Evolutionary conservation across 2,797 vertebrate species (phyloP), one percentile per base, ranked within the genome.

Genomic region (Alexandromys oeconomus): DNA sequence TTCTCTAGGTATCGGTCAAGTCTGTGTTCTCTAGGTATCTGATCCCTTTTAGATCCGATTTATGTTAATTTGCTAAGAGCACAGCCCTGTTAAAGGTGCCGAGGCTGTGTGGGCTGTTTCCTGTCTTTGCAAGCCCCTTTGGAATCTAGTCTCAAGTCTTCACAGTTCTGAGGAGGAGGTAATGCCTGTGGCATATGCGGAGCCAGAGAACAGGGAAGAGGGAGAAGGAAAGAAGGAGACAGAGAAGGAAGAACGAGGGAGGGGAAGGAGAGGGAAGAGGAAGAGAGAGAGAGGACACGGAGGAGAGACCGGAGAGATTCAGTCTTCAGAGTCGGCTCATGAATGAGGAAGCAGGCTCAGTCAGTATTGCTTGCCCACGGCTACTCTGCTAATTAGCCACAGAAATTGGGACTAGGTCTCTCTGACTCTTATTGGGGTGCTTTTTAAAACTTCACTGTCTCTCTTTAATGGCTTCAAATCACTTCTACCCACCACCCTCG

Each of bases 341-440:
- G 89, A 74, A 9, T 21, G 29, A 73, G 81, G 82, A 78, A 92
- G 81, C 54, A 31, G 93, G 57, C 76, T 81, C 65, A 9, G 69
- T 65, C 25, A 1, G 0, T 5, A 19, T 61, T 4, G 34, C 57
- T 59, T 5, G 19, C 43, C 79, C 81, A 73, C 37, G 91, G 80
- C 78, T 85, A 37, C 89, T 95, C 65, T 31, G 89, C 94, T 92
- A 65, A 94, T 95, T 57, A 91, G 89, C 82, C 61, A 61, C n/a
- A 40, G 63, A 82, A 43, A 15, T 6, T 65, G 78, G 61, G 89
- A 82, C 80, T 79, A 59, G 91, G 48, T 71, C 96, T 63, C 67
- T 91, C 87, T 76, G 67, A 87, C 67, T 91, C 74, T 57, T 48
- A 8, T 29, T 43, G 8, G 63, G 91, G 69, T 73, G 31, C 43